Evolutionary conservation across 2,113 vertebrate species (phyloP).

Genomic region (Corythornis madagascariensis): DNA sequence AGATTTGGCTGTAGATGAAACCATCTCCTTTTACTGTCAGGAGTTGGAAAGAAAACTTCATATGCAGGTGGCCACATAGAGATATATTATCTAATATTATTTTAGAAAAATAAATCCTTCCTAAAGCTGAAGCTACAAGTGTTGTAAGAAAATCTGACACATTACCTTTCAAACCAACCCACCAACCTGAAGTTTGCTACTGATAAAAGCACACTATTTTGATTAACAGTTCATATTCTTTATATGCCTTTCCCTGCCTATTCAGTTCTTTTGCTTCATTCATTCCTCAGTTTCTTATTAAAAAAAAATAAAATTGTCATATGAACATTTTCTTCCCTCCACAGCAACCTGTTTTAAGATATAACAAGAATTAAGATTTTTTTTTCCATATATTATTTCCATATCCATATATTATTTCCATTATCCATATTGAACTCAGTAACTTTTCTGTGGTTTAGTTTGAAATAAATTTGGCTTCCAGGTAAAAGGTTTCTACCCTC

Average conservation of each 20-base stretch:
- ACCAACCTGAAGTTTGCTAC: neutral
- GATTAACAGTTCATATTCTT: neutral
- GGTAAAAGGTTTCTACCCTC: neutral
- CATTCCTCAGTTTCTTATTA: neutral
- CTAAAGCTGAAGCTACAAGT: neutral
- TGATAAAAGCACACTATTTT: neutral
- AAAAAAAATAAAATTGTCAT: neutral
- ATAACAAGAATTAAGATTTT: neutral
- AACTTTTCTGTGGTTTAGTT: neutral
- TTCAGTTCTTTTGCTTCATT: neutral
- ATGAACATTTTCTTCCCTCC: neutral
- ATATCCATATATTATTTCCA: too few species aligned
- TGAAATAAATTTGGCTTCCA: neutral
- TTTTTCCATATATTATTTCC: neutral
- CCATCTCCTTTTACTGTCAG: neutral
- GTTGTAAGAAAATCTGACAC: neutral
- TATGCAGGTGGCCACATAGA: accelerated
- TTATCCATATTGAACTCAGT: neutral
- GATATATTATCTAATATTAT: neutral
- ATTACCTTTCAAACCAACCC: neutral
- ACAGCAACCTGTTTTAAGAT: neutral
- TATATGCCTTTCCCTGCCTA: neutral
- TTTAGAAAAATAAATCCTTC: neutral
- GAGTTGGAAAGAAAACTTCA: neutral
- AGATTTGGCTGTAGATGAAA: neutral